Percentiles rank a stretch among this genome's conserved stretches.
phyloP scores from a whole-genome alignment of 2,888 invertebrate genomes.

The Lysandra bellargus region DNA sequence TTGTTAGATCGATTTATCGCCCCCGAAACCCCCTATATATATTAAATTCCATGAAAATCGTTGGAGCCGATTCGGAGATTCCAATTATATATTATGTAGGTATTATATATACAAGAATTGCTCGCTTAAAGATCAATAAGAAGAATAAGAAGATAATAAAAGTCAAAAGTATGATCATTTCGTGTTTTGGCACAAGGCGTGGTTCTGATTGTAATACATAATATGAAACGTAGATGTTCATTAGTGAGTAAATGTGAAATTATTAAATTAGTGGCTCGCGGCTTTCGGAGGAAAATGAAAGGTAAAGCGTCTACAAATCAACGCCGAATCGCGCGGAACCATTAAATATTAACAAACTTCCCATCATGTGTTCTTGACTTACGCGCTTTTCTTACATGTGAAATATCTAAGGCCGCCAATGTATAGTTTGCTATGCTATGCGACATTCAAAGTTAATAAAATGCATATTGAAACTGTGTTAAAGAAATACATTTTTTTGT shows the following conservation, averaged over 20 bases:
- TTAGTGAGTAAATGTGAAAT: slow-evolving; percentile 52
- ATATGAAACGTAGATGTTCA: slow-evolving; percentile 34
- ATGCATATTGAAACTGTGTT: no score
- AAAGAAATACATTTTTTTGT: no score
- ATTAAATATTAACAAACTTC: slow-evolving; percentile 79
- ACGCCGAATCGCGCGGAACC: slow-evolving; percentile 56
- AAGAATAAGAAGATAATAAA: no score
- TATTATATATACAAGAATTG: no score
- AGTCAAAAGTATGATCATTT: no score
- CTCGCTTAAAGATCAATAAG: no score
- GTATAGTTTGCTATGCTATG: slow-evolving; percentile 26
- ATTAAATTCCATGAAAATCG: no score
- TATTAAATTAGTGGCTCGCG: slow-evolving; percentile 68
- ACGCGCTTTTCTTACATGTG: slow-evolving; percentile 46
- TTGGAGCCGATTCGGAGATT: no score
- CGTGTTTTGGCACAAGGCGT: no score
- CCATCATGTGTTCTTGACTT: slow-evolving; percentile 75
- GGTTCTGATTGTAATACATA: neutral
- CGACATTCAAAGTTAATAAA: neutral
- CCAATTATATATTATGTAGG: no score
- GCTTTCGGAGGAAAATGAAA: slow-evolving; percentile 64
- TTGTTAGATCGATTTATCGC: no score
- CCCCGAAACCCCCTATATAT: no score
- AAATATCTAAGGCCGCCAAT: slow-evolving; percentile 37
- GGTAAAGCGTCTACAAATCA: slow-evolving; percentile 69